Evolutionary conservation across 2,797 vertebrate genomes (phyloP).

Genomic region (Strix occidentalis): DNA sequence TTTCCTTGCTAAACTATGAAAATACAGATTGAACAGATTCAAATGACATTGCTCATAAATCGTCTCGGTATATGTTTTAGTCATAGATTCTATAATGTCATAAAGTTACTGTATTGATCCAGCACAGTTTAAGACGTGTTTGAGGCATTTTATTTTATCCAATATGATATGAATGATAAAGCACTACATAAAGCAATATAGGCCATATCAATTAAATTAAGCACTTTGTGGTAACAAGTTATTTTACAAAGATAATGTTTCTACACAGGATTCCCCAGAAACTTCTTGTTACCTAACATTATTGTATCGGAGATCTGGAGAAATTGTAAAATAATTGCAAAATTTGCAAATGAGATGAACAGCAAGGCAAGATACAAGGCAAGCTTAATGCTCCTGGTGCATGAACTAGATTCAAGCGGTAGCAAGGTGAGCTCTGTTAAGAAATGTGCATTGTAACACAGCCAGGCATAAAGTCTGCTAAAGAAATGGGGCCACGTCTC

Average conservation of each 20-base stretch:
- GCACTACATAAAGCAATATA: not conserved
- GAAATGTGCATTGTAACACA: not conserved
- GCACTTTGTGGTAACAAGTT: not conserved
- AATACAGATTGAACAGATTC: not conserved
- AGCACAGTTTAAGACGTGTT: not conserved
- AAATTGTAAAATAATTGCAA: not conserved
- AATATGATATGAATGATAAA: not conserved
- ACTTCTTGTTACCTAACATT: not conserved
- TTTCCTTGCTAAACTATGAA: not conserved
- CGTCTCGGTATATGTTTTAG: not conserved
- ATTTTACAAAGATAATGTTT: not conserved
- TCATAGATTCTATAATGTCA: not conserved
- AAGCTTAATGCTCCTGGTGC: not conserved
- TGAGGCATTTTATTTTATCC: not conserved
- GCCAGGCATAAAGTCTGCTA: not conserved
- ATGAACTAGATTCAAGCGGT: not conserved
- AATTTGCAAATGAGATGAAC: not conserved
- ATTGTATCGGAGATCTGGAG: not conserved
- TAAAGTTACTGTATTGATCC: not conserved
- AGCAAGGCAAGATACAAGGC: not conserved
- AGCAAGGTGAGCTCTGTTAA: not conserved
- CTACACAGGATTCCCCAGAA: not conserved
- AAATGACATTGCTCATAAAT: not conserved
- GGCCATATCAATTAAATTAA: not conserved
- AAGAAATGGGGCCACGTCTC: accelerated